Percentiles rank a stretch among this genome's conserved stretches.
phyloP scores from a whole-genome alignment of 1,140 invertebrate species.

The Cydia amplana region DNA sequence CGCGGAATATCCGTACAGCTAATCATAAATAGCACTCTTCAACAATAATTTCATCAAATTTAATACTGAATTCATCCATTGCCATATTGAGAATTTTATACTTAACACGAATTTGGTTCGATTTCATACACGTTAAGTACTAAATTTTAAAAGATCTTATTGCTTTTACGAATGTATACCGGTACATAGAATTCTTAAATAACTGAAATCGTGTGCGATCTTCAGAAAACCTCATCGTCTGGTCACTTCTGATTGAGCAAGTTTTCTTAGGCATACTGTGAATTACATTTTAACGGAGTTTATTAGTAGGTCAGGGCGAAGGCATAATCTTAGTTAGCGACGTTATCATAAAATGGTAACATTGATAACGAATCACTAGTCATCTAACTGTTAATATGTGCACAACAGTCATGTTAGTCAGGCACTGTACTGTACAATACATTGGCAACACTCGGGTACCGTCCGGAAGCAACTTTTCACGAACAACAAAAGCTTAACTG shows the following conservation, averaged over 20 bases:
- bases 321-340: slow-evolving; percentile 10
- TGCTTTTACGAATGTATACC: slow-evolving; percentile 14
- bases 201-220: slow-evolving; percentile 19
- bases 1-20: slow-evolving; percentile 21
- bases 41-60: slow-evolving; percentile 32
- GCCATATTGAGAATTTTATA: slow-evolving; percentile 14
- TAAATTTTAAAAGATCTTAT: slow-evolving; percentile 15
- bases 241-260: slow-evolving; percentile 10
- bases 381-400: slow-evolving; percentile 38
- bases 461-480: slow-evolving; percentile 19
- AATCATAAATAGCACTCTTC: slow-evolving; percentile 30
- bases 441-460: neutral
- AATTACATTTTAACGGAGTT: slow-evolving; percentile 1
- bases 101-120: slow-evolving; percentile 19
- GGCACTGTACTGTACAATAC: slow-evolving; percentile 33
- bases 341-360: slow-evolving; percentile 51
- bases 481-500: slow-evolving; percentile 20
- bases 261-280: slow-evolving; percentile 10
- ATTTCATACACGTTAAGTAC: slow-evolving; percentile 29
- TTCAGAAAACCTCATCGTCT: slow-evolving; percentile 17
- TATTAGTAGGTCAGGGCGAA: neutral
- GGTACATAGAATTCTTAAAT: neutral
- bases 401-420: slow-evolving; percentile 41
- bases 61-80: slow-evolving; percentile 41
- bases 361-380: slow-evolving; percentile 50